Evolutionary conservation across 2,888 invertebrate species (phyloP), one percentile per base, ranked within the genome.

Genomic region (Scotopteryx bipunctaria): DNA sequence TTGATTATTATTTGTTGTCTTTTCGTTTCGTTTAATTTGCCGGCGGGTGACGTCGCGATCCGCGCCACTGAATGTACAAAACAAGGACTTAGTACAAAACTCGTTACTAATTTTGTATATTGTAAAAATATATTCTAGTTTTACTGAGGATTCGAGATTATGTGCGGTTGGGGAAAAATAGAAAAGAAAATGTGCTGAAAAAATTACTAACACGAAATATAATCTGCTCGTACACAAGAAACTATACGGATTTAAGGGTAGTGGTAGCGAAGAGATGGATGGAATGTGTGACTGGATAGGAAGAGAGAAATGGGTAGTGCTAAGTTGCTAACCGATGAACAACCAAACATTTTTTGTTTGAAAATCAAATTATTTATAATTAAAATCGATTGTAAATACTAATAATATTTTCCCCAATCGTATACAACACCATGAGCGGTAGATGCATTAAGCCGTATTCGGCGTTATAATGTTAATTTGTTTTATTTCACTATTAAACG

Each of bases 81-180:
- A 29, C 41, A 37, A 74, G 81, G 81, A 82, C 77, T 75, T 84
- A 89, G 89, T 89, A 89, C 89, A 89, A 89, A 88, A 83, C 82
- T 86, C 86, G 88, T 89, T 88, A 86, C 89, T 89, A 89, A 88
- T 87, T 88, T 88, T 89, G 88, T 88, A 88, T 86, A 81, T 76
- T 83, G 82, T 76, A 82, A 77, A 76, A 71, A 63, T 73, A 69
- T 86, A 86, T 86, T 82, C 71, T 87, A 87, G 84, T 76, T 83
- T 82, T 78, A 86, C 70, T 77, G 73, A 76, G 67, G 59, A 46
- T 32, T 42, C 38, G 54, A 48, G 46, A 50, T 50, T 47, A 41
- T 35, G 56, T 49, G 33, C 53, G 53, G 56, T 57, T 49, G 55
- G 53, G 61, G 57, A 52, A 55, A 60, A 36, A 53, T 42, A 13